Percentiles rank a stretch among this genome's conserved stretches.
Conservation (phyloP, 2,113 vertebrate species). For the Rhineura floridana region DNA sequence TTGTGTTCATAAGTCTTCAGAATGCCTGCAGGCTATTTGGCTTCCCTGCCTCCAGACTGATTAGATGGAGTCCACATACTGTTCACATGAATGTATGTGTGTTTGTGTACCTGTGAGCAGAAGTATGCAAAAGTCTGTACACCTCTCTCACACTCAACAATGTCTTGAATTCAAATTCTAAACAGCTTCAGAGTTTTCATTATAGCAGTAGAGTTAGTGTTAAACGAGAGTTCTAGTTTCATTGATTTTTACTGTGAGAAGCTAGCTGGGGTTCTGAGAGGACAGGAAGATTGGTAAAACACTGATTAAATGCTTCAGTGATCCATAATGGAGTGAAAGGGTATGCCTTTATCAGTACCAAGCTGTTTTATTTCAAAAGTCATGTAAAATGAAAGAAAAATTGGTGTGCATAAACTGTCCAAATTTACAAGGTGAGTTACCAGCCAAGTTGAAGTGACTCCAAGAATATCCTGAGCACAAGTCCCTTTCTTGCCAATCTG, state of each 20-base stretch:
- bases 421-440: not conserved
- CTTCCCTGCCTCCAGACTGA: not conserved
- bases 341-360: conserved; percentile 22
- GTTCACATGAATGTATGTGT: not conserved
- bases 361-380: conserved; percentile 38
- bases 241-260: conserved; percentile 50
- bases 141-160: not conserved
- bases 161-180: not conserved
- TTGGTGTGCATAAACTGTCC: not conserved
- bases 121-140: not conserved
- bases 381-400: not conserved
- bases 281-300: conserved; percentile 30
- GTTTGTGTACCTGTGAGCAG: not conserved
- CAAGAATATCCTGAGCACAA: conserved; percentile 1
- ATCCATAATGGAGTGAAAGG: not conserved
- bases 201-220: not conserved
- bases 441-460: not conserved
- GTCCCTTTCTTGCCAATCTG: conserved; percentile 11
- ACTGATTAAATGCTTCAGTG: conserved; percentile 35
- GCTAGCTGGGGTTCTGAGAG: not conserved
- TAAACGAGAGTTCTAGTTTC: conserved; percentile 4
- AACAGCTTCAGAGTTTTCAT: conserved; percentile 7
- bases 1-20: not conserved
- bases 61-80: not conserved
- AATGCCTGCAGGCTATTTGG: not conserved